A percentile compares a stretch with the other conserved stretches of the same genome.
Evolutionary conservation across 1,140 invertebrate species (phyloP).

Genomic region (Scaptomyza montana): DNA sequence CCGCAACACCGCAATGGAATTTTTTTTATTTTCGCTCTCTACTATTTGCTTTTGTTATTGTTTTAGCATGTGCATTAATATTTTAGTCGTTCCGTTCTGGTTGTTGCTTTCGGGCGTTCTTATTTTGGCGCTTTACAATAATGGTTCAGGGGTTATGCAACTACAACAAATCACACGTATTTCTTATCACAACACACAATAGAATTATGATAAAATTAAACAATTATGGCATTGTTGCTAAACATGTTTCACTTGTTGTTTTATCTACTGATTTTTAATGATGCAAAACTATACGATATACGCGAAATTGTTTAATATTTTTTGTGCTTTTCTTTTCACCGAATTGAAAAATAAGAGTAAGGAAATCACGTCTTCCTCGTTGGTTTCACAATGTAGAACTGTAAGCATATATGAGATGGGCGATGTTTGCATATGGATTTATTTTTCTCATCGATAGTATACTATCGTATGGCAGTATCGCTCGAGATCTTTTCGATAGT

Average conservation of each 20-base stretch:
- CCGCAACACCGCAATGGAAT: slow-evolving; percentile 44
- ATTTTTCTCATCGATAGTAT: neutral
- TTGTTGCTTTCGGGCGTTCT: slow-evolving; percentile 31
- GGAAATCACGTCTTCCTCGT: slow-evolving; percentile 11
- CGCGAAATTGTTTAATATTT: slow-evolving; percentile 30
- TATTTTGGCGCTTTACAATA: slow-evolving; percentile 51
- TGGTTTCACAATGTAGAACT: slow-evolving; percentile 42
- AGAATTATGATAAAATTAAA: neutral
- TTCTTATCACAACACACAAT: slow-evolving; percentile 32
- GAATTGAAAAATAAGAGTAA: slow-evolving; percentile 33
- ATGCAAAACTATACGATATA: slow-evolving; percentile 1
- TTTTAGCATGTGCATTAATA: slow-evolving; percentile 26
- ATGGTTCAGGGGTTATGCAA: slow-evolving; percentile 42
- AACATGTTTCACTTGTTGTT: slow-evolving; percentile 9
- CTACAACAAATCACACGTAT: slow-evolving; percentile 29
- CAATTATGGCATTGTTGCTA: slow-evolving; percentile 2
- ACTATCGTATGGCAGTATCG: neutral
- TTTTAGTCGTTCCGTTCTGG: slow-evolving; percentile 7
- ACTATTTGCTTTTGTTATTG: slow-evolving; percentile 18
- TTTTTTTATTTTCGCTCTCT: slow-evolving; percentile 30
- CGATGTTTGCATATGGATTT: slow-evolving; percentile 4
- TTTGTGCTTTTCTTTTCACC: slow-evolving; percentile 42
- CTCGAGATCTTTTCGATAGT: neutral
- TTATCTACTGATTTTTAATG: slow-evolving; percentile 5
- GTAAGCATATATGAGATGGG: slow-evolving; percentile 10